Evolutionary conservation across 2,888 invertebrate genomes (phyloP).

Genomic region (Gnatocerus cornutus): DNA sequence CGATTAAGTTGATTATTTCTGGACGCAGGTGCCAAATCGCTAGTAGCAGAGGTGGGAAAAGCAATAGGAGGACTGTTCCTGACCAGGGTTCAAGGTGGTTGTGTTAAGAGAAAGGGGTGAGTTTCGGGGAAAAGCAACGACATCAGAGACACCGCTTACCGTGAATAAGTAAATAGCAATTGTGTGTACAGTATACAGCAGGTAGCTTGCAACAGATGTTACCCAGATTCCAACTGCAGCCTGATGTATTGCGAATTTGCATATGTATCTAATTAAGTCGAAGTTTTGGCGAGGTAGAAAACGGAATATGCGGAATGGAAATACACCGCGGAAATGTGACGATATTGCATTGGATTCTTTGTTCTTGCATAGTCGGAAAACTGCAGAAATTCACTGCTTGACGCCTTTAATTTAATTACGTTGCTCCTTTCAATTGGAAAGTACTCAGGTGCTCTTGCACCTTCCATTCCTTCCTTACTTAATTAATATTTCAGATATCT

Average conservation of each 20-base stretch:
- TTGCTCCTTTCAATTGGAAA: too few relatives aligned
- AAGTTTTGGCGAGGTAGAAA: slow-evolving; percentile 7
- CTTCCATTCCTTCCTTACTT: too few relatives aligned
- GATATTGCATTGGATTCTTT: not conserved
- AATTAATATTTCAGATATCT: too few relatives aligned
- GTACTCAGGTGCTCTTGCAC: too few relatives aligned
- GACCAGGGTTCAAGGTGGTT: slow-evolving; percentile 14
- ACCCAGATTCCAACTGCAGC: slow-evolving; percentile 31
- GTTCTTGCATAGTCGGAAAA: not conserved
- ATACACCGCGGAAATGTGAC: not conserved
- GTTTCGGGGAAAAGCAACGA: slow-evolving; percentile 19
- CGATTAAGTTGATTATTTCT: slow-evolving; percentile 39
- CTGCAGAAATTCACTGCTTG: too few relatives aligned
- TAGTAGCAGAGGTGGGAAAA: slow-evolving; percentile 16
- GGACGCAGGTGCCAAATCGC: slow-evolving; percentile 39
- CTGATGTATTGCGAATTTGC: slow-evolving; percentile 41
- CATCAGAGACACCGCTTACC: slow-evolving; percentile 34
- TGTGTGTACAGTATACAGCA: slow-evolving; percentile 27
- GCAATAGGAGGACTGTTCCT: slow-evolving; percentile 14
- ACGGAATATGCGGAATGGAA: not conserved
- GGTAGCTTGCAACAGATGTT: slow-evolving; percentile 45
- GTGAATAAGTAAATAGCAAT: slow-evolving; percentile 43
- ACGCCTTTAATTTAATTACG: too few relatives aligned
- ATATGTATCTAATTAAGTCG: slow-evolving; percentile 40
- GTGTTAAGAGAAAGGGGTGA: slow-evolving; percentile 7